Evolutionary conservation across 2,888 invertebrate species (phyloP).

Genomic region (Archips crataeganus): DNA sequence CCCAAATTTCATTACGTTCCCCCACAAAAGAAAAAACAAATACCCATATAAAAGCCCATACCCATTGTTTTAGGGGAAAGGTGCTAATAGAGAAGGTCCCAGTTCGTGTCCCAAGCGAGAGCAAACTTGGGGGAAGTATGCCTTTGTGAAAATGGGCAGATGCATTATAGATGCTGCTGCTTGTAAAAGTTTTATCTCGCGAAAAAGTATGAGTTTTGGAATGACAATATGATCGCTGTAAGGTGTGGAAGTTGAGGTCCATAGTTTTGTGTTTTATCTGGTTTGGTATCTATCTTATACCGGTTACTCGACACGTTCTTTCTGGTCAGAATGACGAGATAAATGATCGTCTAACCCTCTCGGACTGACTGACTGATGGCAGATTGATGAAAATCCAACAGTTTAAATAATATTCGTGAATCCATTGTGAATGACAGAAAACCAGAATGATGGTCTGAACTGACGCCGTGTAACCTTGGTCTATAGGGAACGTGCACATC

Average conservation of each 20-base stretch:
- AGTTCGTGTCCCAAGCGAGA: constrained; percentile 28
- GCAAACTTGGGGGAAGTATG: constrained; percentile 18
- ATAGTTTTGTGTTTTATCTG: not conserved
- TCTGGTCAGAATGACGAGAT: too few species aligned
- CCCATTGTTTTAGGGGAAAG: constrained; percentile 28
- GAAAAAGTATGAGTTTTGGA: not conserved
- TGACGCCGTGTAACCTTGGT: too few species aligned
- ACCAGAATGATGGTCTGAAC: too few species aligned
- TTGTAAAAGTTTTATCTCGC: not conserved
- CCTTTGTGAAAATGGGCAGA: constrained; percentile 1
- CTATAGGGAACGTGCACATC: too few species aligned
- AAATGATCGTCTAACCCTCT: too few species aligned
- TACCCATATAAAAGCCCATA: constrained; percentile 4
- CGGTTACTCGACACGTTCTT: too few species aligned
- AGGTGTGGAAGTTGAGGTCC: not conserved
- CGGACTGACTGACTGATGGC: too few species aligned
- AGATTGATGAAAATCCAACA: too few species aligned
- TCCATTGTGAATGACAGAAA: too few species aligned
- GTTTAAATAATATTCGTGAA: too few species aligned
- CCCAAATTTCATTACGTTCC: constrained; percentile 35
- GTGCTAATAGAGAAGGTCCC: constrained; percentile 30
- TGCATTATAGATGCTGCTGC: constrained; percentile 26
- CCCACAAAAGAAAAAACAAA: constrained; percentile 28
- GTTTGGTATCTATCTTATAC: too few species aligned
- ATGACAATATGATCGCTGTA: not conserved